Evolutionary conservation across 2,113 vertebrate genomes (phyloP).

Genomic region (Chauna torquata): DNA sequence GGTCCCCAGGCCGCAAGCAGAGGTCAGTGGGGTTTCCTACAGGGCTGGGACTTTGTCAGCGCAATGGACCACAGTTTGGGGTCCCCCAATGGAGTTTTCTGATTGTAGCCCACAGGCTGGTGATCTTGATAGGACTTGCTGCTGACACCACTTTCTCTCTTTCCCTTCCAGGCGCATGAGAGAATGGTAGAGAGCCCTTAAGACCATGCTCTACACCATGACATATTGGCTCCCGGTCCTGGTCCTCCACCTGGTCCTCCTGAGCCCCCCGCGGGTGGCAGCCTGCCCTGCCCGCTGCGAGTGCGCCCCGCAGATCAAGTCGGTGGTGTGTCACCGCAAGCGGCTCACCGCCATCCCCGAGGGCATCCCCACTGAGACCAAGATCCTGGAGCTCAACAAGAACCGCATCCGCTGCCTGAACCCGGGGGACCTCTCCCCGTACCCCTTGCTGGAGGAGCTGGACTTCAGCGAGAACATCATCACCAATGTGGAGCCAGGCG

Average conservation of each 20-base stretch:
- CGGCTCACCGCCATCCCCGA: slow-evolving; percentile 89
- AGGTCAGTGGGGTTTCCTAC: neutral
- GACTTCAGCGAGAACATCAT: slow-evolving; percentile 95
- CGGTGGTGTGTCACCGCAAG: slow-evolving; percentile 88
- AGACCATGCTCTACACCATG: slow-evolving; percentile 75
- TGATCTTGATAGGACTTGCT: rapidly evolving
- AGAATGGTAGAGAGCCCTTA: slow-evolving; percentile 77
- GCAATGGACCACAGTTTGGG: rapidly evolving
- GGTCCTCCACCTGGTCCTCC: slow-evolving; percentile 76
- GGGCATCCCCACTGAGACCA: slow-evolving; percentile 89
- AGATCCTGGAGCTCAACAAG: slow-evolving; percentile 87
- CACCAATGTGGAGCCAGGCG: slow-evolving; percentile 90
- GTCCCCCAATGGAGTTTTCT: neutral
- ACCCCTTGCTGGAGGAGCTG: slow-evolving; percentile 87
- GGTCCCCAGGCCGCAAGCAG: neutral
- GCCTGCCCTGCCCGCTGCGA: slow-evolving; percentile 92
- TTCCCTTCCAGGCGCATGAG: slow-evolving; percentile 74
- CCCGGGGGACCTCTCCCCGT: slow-evolving; percentile 84
- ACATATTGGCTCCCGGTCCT: slow-evolving; percentile 79
- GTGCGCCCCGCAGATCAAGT: slow-evolving; percentile 79
- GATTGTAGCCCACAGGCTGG: rapidly evolving
- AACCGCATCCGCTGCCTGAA: slow-evolving; percentile 96
- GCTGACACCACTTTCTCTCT: neutral
- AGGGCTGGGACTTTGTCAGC: neutral
- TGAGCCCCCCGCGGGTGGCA: neutral